Evolutionary conservation across 1,140 invertebrate species (phyloP), one percentile per base, ranked within the genome.

Genomic region (Diachasma alloeum): DNA sequence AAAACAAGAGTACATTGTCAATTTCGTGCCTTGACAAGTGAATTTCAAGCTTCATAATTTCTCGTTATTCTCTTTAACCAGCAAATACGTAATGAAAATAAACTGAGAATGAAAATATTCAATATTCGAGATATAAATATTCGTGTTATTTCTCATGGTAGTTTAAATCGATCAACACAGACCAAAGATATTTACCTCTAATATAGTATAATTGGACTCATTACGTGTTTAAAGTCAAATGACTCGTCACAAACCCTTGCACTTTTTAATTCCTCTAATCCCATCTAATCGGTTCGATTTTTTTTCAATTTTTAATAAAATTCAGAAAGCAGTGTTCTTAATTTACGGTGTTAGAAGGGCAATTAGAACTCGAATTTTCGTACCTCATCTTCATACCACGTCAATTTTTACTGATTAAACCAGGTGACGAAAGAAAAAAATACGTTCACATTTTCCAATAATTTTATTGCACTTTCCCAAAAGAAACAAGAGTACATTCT

Each of bases 381-480:
- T n/a, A n/a, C n/a, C n/a, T n/a, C n/a, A n/a, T n/a, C n/a, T n/a
- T n/a, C n/a, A n/a, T n/a, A n/a, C n/a, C n/a, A n/a, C n/a, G n/a
- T n/a, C n/a, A n/a, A n/a, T n/a, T n/a, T n/a, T n/a, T n/a, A n/a
- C n/a, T n/a, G n/a, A n/a, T n/a, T n/a, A n/a, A n/a, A n/a, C 31
- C 31, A 31, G 31, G 31, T 31, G 31, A 46, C 9, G 44, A 19
- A 53, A 8, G 37, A 73, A 66, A 31, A 17, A 67, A 73, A 77
- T 19, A 77, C 24, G 63, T 67, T 77, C 24, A 48, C 26, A 44
- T 59, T 80, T 81, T 83, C 78, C 77, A 77, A 83, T 75, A 79
- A 79, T 85, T 84, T 87, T 87, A 87, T 87, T 87, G 85, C 83
- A 87, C 84, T 87, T 86, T 85, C 84, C 85, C 84, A 85, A 81